A percentile compares a stretch with the other conserved stretches of the same genome.
phyloP scores from a whole-genome alignment of 2,797 vertebrate species.

The Cebuella pygmaea region DNA sequence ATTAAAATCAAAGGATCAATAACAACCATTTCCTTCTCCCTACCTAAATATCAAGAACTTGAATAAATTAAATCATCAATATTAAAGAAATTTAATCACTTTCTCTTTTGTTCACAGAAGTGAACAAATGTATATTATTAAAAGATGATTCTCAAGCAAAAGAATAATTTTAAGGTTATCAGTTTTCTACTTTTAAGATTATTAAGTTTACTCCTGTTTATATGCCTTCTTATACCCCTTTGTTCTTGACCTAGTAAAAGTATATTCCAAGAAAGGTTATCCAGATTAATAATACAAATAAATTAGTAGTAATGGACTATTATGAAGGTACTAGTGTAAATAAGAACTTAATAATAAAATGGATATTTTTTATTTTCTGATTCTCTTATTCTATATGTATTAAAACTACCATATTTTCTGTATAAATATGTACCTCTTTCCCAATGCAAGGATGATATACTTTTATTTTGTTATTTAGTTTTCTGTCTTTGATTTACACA shows the following conservation, averaged over 20 bases:
- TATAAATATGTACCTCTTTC: neutral
- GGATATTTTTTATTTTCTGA: conserved; percentile 17
- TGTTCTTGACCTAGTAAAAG: neutral
- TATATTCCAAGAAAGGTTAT: neutral
- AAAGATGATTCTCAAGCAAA: neutral
- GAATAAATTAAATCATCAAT: neutral
- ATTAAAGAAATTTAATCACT: neutral
- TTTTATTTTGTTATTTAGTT: conserved; percentile 42
- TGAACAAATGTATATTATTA: neutral
- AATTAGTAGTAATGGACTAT: neutral
- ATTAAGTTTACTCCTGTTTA: neutral
- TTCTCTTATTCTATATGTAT: neutral
- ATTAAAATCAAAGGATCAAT: neutral
- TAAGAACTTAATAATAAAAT: neutral
- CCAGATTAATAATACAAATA: neutral
- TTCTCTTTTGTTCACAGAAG: neutral
- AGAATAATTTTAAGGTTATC: neutral
- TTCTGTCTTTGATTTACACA: conserved; percentile 44
- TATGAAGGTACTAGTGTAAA: neutral
- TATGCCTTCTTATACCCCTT: neutral
- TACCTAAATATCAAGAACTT: neutral
- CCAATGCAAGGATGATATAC: neutral
- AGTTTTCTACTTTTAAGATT: neutral
- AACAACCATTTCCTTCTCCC: neutral
- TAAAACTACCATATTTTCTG: neutral